Base-by-base conservation (phyloP, 30 jellyfish, hydroid and myxozoan genomes). In the Chironex yamaguchii region DNA sequence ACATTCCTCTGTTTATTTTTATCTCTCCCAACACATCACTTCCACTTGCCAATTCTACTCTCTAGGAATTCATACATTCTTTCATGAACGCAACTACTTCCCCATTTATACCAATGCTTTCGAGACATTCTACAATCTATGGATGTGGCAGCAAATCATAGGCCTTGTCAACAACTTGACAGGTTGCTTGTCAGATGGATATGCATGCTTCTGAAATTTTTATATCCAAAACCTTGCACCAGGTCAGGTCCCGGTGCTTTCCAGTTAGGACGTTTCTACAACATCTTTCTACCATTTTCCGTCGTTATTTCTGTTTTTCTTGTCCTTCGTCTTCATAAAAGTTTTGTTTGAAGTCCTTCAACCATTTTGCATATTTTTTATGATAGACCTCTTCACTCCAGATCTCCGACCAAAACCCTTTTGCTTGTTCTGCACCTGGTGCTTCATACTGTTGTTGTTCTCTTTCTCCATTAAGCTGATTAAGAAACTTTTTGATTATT, bases 131-230 rank as follows among this genome's bases (percentile, higher is more conserved):
- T n/a, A n/a, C n/a, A n/a, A n/a, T n/a, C n/a, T n/a, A n/a, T n/a
- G n/a, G n/a, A n/a, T n/a, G n/a, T n/a, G n/a, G n/a, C n/a, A n/a
- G n/a, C n/a, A n/a, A n/a, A n/a, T 70, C 68, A 70, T 70, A 23
- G 52, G 27, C 52, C 78, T 28, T 11, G 78, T 11, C 20, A 65
- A 23, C 75, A 29, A 29, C 34, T 68, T 68, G 31, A 29, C 32
- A n/a, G 14, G 33, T 70, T 6, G 22, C 24, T 34, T 70, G 31
- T 70, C 83, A 3, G 83, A 70, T 70, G 83, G 76, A 70, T 32
- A 70, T 70, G 83, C 76, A 70, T 70, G 83, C 83, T 26, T 70
- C 67, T 67, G 76, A 70, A 70, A 70, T 26, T 70, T 70, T 32
- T 70, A 29, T 29, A 70, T 28, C 83, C 31, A 34, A 70, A 70